Percentiles rank a stretch among this genome's conserved stretches.
Evolutionary conservation across 2,888 invertebrate species (phyloP).

Genomic region (Aporophyla lueneburgensis): DNA sequence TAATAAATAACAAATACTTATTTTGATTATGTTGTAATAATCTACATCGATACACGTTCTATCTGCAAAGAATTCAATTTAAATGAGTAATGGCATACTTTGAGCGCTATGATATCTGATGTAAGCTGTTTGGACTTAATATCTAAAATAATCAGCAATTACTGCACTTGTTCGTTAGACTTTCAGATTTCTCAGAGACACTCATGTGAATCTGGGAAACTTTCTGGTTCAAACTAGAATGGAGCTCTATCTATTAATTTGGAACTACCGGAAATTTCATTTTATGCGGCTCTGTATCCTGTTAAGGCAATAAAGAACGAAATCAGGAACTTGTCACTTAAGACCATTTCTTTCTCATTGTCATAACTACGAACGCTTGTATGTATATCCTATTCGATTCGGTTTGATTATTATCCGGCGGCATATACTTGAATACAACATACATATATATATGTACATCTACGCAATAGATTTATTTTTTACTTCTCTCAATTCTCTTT

Average conservation of each 20-base stretch:
- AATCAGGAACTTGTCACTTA: conserved; percentile 83
- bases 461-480: conserved; percentile 45
- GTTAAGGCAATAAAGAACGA: conserved; percentile 81
- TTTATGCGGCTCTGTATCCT: conserved; percentile 78
- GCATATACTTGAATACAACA: conserved; percentile 5
- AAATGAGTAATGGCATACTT: conserved; percentile 56
- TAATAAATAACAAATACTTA: conserved; percentile 55
- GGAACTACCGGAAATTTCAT: conserved; percentile 85
- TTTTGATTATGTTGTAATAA: conserved; percentile 51
- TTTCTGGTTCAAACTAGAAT: conserved; percentile 50
- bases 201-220: conserved; percentile 42
- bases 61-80: conserved; percentile 52
- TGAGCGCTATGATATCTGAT: conserved; percentile 54
- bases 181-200: conserved; percentile 59
- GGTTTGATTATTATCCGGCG: neutral
- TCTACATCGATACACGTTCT: conserved; percentile 36
- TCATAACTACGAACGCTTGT: conserved; percentile 25
- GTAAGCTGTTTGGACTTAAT: conserved; percentile 37
- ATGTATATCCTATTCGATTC: neutral
- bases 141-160: conserved; percentile 55
- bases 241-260: conserved; percentile 68
- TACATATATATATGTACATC: neutral
- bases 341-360: conserved; percentile 68
- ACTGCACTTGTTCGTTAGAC: conserved; percentile 45
- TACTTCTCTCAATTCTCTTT: conserved; percentile 29